A percentile compares a stretch with the other conserved stretches of the same genome.
phyloP scores from a whole-genome alignment of 35 echinoderm and acorn worm genomes.

The Nesometra sesokonis region DNA sequence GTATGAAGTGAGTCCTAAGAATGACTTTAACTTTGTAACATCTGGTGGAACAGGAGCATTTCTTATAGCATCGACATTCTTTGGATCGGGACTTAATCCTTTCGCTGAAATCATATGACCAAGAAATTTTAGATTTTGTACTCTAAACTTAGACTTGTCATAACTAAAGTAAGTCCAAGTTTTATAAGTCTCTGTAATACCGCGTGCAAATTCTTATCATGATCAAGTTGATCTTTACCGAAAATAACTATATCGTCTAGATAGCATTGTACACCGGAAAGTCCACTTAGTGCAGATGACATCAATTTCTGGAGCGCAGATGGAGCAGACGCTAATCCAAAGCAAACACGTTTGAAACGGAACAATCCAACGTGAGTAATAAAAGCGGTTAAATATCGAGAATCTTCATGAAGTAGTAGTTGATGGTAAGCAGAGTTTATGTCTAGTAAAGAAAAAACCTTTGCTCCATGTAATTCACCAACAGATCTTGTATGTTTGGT shows the following conservation, averaged over 20 bases:
- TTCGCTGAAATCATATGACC: conserved; percentile 24
- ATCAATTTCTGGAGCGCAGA: too few species aligned
- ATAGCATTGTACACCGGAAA: too few species aligned
- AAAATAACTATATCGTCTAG: too few species aligned
- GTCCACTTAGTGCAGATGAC: conserved; percentile 12
- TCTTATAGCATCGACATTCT: conserved; percentile 13
- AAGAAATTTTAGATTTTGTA: neutral
- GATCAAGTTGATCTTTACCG: neutral
- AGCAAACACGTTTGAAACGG: conserved; percentile 6
- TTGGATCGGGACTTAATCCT: conserved; percentile 10
- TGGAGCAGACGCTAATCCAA: conserved; percentile 5
- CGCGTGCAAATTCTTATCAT: neutral
- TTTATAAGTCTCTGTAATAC: conserved; percentile 15
- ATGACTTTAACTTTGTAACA: too few species aligned
- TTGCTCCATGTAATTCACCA: conserved; percentile 16
- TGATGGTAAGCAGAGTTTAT: conserved; percentile 15
- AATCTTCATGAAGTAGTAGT: neutral
- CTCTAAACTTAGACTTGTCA: conserved; percentile 37
- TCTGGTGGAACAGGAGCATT: conserved; percentile 28
- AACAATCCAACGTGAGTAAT: conserved; percentile 8
- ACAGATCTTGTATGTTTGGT: conserved; percentile 22
- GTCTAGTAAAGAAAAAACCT: neutral
- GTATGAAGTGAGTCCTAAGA: conserved; percentile 24
- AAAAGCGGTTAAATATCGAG: too few species aligned
- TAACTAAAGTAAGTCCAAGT: conserved; percentile 14